These are phyloP conservation scores for Enchytraeus crypticus DNA, from an alignment of 2,888 invertebrate genomes.

Conservation along the genomic window DNA sequence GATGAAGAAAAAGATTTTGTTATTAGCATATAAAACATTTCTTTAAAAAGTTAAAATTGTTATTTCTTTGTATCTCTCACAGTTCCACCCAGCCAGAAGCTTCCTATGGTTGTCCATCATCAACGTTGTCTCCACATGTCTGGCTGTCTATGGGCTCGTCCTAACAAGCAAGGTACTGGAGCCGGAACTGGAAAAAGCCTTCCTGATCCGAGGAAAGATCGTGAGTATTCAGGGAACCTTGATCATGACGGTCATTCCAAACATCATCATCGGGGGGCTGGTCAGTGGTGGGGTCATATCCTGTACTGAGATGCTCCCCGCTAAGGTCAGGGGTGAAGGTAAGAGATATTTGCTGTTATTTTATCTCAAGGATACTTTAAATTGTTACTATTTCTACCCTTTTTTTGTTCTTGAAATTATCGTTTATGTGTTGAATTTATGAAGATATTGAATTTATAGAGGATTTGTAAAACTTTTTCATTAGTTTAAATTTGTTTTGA, in stretches of 20 bases:
- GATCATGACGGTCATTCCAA: constrained; percentile 10
- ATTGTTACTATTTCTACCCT: not conserved
- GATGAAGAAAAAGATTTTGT: no score
- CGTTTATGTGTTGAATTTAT: no score
- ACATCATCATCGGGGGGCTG: constrained; percentile 12
- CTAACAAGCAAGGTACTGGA: constrained; percentile 1
- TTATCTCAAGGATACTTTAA: no score
- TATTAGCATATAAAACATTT: no score
- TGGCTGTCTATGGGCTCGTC: constrained; percentile 13
- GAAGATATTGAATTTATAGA: no score
- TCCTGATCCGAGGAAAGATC: constrained; percentile 11
- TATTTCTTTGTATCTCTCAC: not conserved
- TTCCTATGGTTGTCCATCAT: constrained; percentile 8
- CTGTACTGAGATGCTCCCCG: constrained; percentile 3
- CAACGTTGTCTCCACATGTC: constrained; percentile 6
- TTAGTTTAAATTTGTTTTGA: no score
- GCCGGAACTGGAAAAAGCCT: constrained; percentile 9
- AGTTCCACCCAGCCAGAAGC: not conserved
- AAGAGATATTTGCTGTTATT: not conserved
- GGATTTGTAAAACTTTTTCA: no score
- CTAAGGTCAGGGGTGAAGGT: constrained; percentile 11
- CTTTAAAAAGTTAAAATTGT: no score
- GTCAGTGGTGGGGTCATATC: not conserved
- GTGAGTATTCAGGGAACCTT: constrained; percentile 7
- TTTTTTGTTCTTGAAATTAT: not conserved